Evolutionary conservation across 23 tunicate genomes (phyloP), one percentile per base, ranked within the genome.

Genomic region (Halocynthia roretzi): DNA sequence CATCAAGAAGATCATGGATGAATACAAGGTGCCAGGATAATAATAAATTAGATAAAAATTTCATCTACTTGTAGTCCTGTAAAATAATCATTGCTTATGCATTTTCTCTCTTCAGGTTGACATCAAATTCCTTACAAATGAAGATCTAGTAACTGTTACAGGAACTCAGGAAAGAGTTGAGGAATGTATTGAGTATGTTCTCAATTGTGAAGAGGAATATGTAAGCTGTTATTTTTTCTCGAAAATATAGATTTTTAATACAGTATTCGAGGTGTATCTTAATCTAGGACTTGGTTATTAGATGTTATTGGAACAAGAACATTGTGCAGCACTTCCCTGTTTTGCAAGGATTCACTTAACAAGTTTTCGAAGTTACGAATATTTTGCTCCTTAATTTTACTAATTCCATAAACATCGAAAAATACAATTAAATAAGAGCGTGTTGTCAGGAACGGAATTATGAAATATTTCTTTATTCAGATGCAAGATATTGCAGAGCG

Each of bases 161-260:
- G 99, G 99, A 49, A 66, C 91, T 14, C 88, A 85, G 21, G 99
- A 96, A 14, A 81, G 78, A 54, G 99, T 96, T 71, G 96, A 96
- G 14, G 96, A 89, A 70, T 96, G 99, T 83, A 82, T 96, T 75
- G 99, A 96, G 55, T 93, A 96, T 66, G 79, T 96, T 65, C 89
- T 96, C 69, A 96, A 96, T 64, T 58, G 90, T 76, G 99, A 96
- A 66, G 99, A 96, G 66, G 99, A 96, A 89, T 92, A 82, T 77
- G 98, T 92, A 78, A 82, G 97, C 44, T 31, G 44, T 31, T 31
- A 31, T 31, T 31, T 31, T 31, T 31, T 31, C 44, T 31, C 44
- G 44, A 31, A 31, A 31, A 0, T 4, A 31, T 31, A 0, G 44
- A 31, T 31, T 31, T 31, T 4, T 31, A 31, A 31, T 31, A 31